Evolutionary conservation across 2,113 vertebrate species (phyloP).

Genomic region (Lates calcarifer): DNA sequence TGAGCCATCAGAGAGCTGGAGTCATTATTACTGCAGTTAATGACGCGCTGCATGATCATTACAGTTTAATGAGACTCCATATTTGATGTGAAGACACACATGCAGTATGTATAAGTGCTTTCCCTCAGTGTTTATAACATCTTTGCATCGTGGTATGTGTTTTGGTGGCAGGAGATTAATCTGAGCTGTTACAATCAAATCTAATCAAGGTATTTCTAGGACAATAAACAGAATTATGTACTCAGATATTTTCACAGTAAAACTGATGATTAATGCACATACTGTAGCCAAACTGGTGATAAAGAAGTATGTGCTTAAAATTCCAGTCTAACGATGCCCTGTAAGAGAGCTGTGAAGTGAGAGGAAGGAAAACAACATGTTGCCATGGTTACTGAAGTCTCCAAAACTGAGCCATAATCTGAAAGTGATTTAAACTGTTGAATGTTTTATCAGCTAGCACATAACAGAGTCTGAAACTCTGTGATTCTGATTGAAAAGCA

Average conservation of each 20-base stretch:
- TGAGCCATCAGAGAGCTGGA: conserved; percentile 25
- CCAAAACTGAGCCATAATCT: too few species aligned
- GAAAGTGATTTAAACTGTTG: too few species aligned
- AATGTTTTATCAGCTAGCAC: too few species aligned
- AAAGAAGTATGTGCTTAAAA: too few species aligned
- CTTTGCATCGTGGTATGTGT: neutral
- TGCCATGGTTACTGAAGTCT: neutral
- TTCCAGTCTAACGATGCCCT: too few species aligned
- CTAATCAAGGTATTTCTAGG: neutral
- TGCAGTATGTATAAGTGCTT: neutral
- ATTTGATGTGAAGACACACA: neutral
- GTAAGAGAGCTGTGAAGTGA: too few species aligned
- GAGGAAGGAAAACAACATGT: neutral
- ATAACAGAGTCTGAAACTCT: too few species aligned
- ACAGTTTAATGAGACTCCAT: conserved; percentile 30
- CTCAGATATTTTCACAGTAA: too few species aligned
- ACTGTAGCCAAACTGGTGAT: too few species aligned
- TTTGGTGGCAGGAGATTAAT: neutral
- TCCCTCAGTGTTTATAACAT: neutral
- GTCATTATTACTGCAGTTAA: conserved; percentile 34
- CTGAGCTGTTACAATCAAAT: too few species aligned
- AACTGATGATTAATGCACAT: too few species aligned
- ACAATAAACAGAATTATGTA: neutral
- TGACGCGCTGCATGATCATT: conserved; percentile 29
- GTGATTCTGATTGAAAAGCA: neutral